Conservation (phyloP, 1,140 invertebrate genomes). For the Tenebrio molitor region DNA sequence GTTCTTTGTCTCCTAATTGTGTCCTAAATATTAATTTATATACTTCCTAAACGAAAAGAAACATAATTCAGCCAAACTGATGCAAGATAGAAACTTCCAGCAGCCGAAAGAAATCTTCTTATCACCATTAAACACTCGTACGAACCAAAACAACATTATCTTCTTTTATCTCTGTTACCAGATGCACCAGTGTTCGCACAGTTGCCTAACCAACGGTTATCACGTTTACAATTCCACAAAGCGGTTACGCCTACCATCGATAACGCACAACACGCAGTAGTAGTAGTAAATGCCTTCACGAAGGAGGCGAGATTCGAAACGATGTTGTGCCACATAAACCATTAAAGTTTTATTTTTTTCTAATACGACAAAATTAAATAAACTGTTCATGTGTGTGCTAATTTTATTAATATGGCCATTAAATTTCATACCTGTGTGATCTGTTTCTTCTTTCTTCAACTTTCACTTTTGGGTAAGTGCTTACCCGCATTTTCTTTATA, state of each 20-base stretch:
- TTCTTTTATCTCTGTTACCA: not conserved
- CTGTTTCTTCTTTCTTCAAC: not conserved
- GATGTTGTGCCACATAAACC: not conserved
- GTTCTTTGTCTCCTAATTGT: too few relatives aligned
- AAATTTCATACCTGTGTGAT: not conserved
- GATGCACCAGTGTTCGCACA: not conserved
- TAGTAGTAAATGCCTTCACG: not conserved
- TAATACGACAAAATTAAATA: not conserved
- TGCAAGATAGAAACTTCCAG: not conserved
- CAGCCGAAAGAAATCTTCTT: not conserved
- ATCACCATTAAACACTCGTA: not conserved
- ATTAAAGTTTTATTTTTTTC: not conserved
- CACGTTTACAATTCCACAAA: not conserved
- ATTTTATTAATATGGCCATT: not conserved
- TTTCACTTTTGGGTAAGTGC: constrained; percentile 26
- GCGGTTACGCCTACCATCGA: not conserved
- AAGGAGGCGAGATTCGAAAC: constrained; percentile 16
- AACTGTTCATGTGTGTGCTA: not conserved
- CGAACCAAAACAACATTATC: not conserved
- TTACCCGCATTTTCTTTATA: too few relatives aligned
- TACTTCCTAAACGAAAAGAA: too few relatives aligned
- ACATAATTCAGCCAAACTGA: not conserved
- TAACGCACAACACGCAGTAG: constrained; percentile 18
- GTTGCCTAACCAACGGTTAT: not conserved
- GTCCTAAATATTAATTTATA: too few relatives aligned